A percentile compares a stretch with the other conserved stretches of the same genome.
These are phyloP conservation scores for Metacarcinus magister DNA, from an alignment of 2,888 invertebrate species.

Conservation along the genomic window DNA sequence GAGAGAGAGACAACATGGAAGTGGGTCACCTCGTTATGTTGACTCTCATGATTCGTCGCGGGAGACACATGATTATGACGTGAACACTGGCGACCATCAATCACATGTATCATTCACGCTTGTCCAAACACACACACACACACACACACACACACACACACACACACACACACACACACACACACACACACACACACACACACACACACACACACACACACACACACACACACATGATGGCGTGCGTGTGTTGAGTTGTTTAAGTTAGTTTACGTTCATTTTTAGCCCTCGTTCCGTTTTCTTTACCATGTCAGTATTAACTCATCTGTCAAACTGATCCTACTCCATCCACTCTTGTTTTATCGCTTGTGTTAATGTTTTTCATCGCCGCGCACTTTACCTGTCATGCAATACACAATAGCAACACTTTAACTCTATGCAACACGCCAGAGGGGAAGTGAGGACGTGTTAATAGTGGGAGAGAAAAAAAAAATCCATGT, in stretches of 20 bases:
- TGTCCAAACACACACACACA: slow-evolving; percentile 47
- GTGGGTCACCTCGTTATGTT: slow-evolving; percentile 11
- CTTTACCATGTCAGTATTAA: no score
- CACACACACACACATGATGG: background rate
- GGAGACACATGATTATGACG: background rate
- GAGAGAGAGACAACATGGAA: background rate
- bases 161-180: slow-evolving; percentile 49
- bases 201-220: slow-evolving; percentile 17
- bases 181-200: slow-evolving; percentile 26
- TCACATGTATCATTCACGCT: background rate
- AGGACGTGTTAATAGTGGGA: no score
- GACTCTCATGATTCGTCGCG: background rate
- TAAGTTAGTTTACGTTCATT: background rate
- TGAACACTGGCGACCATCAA: background rate
- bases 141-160: slow-evolving; percentile 54
- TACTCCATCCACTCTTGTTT: no score
- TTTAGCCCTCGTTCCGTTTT: no score
- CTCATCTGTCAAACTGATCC: no score
- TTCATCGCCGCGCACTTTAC: no score
- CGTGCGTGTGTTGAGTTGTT: background rate
- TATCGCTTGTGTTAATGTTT: no score
- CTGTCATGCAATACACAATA: no score
- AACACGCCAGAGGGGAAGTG: no score
- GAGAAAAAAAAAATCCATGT: no score
- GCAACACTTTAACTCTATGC: no score